A percentile compares a stretch with the other conserved stretches of the same genome.
phyloP scores from a whole-genome alignment of 2,113 vertebrate genomes.

The Sprattus sprattus region DNA sequence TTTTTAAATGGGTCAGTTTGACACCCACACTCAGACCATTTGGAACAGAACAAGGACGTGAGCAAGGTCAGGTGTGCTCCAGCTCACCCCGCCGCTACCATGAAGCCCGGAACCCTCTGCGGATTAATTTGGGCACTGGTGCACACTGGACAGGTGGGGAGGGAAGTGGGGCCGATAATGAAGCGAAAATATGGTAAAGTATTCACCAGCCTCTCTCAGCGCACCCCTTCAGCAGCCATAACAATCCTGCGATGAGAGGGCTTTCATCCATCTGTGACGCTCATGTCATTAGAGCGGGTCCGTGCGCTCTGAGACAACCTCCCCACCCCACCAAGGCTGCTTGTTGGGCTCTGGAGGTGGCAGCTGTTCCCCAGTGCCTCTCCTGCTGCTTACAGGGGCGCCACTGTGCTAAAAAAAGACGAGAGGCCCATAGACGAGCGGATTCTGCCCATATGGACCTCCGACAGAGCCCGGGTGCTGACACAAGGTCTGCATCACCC shows the following conservation, averaged over 20 bases:
- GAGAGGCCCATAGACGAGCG: background rate
- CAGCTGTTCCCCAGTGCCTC: slow-evolving; percentile 2
- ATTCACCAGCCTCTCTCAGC: slow-evolving; percentile 15
- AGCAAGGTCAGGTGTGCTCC: background rate
- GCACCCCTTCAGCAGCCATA: slow-evolving; percentile 4
- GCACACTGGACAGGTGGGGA: slow-evolving; percentile 28
- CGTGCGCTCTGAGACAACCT: background rate
- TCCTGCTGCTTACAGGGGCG: background rate
- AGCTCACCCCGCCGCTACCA: background rate
- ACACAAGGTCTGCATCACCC: background rate
- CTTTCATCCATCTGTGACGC: slow-evolving; percentile 40
- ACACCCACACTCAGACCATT: slow-evolving; percentile 25
- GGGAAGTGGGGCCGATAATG: slow-evolving; percentile 6
- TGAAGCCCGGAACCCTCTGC: slow-evolving; percentile 22
- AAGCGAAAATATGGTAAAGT: slow-evolving; percentile 22
- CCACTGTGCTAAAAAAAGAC: background rate
- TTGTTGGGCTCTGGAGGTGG: background rate
- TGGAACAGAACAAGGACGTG: slow-evolving; percentile 32
- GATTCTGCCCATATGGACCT: background rate
- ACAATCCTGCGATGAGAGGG: slow-evolving; percentile 26
- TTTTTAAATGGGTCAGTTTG: slow-evolving; percentile 23
- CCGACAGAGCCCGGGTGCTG: background rate
- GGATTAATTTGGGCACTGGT: slow-evolving; percentile 32
- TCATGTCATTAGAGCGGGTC: slow-evolving; percentile 33
- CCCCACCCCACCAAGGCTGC: background rate